Conservation (phyloP, 1,140 invertebrate genomes). For the Drosophila baimaii region DNA sequence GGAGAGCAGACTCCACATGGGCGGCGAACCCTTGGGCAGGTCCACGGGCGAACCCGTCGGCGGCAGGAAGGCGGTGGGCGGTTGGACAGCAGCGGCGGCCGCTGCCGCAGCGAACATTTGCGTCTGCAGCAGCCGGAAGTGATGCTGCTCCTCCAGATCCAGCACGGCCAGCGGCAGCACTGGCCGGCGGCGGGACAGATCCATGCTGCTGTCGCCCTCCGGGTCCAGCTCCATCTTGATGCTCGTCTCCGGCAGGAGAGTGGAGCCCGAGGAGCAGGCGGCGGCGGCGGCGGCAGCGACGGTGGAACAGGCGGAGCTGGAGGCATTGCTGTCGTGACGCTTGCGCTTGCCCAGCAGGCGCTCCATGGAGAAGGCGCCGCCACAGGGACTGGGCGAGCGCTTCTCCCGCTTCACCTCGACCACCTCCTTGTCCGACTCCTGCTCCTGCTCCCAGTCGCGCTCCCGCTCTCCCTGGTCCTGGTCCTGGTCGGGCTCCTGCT, state of each 20-base stretch:
- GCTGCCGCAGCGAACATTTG: conserved; percentile 82
- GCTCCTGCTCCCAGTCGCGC: neutral
- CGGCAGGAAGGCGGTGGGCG: conserved; percentile 27
- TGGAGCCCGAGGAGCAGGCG: conserved; percentile 11
- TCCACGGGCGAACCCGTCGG: conserved; percentile 13
- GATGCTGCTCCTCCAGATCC: conserved; percentile 66
- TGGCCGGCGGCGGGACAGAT: neutral
- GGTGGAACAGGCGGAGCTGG: conserved; percentile 26
- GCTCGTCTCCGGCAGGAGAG: conserved; percentile 21
- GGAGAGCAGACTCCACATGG: conserved; percentile 80
- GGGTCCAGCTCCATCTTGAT: conserved; percentile 59
- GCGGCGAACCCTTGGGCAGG: conserved; percentile 47
- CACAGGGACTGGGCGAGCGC: conserved; percentile 58
- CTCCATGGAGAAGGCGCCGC: conserved; percentile 74
- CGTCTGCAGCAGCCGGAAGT: conserved; percentile 72
- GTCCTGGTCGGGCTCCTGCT: neutral
- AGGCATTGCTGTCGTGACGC: conserved; percentile 53
- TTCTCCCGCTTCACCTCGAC: conserved; percentile 28
- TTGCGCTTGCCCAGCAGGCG: conserved; percentile 71
- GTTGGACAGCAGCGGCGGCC: conserved; percentile 58
- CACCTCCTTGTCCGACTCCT: neutral
- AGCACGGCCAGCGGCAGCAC: conserved; percentile 32
- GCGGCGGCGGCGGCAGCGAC: conserved; percentile 3
- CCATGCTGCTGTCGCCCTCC: conserved; percentile 28
- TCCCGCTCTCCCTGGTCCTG: neutral